These are phyloP conservation scores for Cerastoderma edule DNA, from an alignment of 2,888 invertebrate genomes.

Conservation along the genomic window DNA sequence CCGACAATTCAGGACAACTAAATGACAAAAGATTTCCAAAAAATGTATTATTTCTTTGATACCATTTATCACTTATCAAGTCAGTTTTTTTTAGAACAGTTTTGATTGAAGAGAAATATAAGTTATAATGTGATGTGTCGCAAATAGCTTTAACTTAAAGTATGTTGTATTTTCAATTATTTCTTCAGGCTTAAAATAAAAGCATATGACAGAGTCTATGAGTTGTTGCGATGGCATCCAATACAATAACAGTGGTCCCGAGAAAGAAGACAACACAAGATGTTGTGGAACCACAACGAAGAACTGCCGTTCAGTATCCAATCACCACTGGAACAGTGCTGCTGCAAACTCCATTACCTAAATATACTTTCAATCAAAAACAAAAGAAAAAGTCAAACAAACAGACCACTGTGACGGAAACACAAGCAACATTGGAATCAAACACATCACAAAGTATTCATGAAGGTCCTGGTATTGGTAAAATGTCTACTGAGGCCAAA, in stretches of 20 bases:
- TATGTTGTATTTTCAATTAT: too few species aligned
- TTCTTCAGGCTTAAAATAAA: too few species aligned
- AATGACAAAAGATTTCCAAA: too few species aligned
- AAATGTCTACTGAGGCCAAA: slow-evolving; percentile 15
- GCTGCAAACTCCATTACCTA: slow-evolving; percentile 71
- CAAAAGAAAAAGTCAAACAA: slow-evolving; percentile 52
- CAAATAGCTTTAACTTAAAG: too few species aligned
- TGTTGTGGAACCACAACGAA: slow-evolving; percentile 13
- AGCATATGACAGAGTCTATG: too few species aligned
- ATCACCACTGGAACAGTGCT: slow-evolving; percentile 66
- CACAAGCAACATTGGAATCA: neutral
- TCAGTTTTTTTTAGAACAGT: too few species aligned
- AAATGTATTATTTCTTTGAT: too few species aligned
- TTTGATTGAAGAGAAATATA: too few species aligned
- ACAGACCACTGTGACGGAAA: neutral
- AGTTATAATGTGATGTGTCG: too few species aligned
- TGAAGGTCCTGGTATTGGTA: slow-evolving; percentile 3
- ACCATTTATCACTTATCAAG: too few species aligned
- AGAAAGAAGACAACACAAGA: slow-evolving; percentile 29
- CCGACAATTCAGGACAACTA: too few species aligned
- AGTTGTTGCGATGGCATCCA: too few species aligned
- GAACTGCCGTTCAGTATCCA: slow-evolving; percentile 16
- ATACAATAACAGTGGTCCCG: slow-evolving; percentile 45
- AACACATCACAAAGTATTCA: slow-evolving; percentile 8
- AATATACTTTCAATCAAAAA: slow-evolving; percentile 71